Evolutionary conservation across 1,140 invertebrate genomes (phyloP).

Genomic region (Eubasilissa regina): DNA sequence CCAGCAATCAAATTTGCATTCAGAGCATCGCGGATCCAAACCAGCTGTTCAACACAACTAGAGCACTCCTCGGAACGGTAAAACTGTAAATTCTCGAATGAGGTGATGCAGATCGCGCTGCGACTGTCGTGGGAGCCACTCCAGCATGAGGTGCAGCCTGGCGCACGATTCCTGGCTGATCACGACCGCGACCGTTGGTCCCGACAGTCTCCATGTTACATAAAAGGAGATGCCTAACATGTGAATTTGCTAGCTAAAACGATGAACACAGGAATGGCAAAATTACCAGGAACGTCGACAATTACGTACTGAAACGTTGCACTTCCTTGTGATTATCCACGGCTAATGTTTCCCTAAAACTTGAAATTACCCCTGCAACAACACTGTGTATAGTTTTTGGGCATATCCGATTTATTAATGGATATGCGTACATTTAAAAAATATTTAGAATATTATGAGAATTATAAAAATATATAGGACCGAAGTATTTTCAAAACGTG

Average conservation of each 20-base stretch:
- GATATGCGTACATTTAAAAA: no score
- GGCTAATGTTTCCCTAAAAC: no score
- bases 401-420: no score
- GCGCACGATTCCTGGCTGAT: not conserved
- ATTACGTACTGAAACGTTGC: not conserved
- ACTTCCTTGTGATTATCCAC: no score
- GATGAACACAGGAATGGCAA: not conserved
- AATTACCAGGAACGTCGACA: conserved; percentile 4
- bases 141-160: not conserved
- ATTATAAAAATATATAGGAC: no score
- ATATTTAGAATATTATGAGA: no score
- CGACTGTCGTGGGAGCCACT: not conserved
- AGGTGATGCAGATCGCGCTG: not conserved
- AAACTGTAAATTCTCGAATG: conserved; percentile 3
- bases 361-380: no score
- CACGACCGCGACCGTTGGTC: conserved; percentile 1
- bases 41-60: not conserved
- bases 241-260: not conserved
- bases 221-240: not conserved
- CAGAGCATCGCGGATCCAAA: no score
- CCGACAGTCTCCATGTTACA: not conserved
- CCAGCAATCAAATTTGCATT: no score
- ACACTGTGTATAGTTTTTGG: no score
- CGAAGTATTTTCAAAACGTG: no score
- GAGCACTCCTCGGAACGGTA: not conserved